phyloP scores from a whole-genome alignment of 2,797 vertebrate genomes.

The Pantherophis alleghaniensis region DNA sequence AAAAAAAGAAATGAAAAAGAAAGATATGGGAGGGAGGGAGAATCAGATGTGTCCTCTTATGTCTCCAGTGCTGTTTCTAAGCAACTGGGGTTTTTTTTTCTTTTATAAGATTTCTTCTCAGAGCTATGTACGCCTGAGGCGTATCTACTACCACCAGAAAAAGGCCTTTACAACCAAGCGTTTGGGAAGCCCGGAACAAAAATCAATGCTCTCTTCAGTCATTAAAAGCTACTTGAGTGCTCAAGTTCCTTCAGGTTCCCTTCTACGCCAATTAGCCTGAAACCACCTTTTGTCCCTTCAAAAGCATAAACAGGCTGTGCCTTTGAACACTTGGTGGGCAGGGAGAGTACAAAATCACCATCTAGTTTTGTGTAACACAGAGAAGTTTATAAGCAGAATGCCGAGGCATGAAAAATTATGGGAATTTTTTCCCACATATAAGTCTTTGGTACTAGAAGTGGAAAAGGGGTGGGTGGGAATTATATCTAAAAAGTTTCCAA shows the following conservation, averaged over 20 bases:
- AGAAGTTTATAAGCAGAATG: neutral
- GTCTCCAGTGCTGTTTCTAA: neutral
- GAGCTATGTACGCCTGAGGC: neutral
- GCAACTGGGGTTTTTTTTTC: neutral
- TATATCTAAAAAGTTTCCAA: neutral
- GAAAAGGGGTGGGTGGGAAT: neutral
- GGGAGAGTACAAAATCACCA: neutral
- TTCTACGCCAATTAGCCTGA: neutral
- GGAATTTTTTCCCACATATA: too few relatives aligned
- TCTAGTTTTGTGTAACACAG: neutral
- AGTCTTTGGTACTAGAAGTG: neutral
- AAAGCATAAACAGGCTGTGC: neutral
- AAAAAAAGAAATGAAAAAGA: neutral
- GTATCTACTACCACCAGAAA: neutral
- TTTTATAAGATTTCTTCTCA: neutral
- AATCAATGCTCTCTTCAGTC: constrained; percentile 1
- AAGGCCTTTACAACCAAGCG: neutral
- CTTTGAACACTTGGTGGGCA: neutral
- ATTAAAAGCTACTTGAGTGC: neutral
- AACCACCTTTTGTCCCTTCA: neutral
- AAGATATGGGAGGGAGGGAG: neutral
- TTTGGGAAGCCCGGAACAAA: neutral
- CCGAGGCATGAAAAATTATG: neutral
- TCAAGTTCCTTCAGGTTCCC: neutral
- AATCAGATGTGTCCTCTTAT: neutral